These are phyloP conservation scores for Hippopotamyrus pictus DNA, from an alignment of 2,797 vertebrate genomes.

Conservation along the genomic window DNA sequence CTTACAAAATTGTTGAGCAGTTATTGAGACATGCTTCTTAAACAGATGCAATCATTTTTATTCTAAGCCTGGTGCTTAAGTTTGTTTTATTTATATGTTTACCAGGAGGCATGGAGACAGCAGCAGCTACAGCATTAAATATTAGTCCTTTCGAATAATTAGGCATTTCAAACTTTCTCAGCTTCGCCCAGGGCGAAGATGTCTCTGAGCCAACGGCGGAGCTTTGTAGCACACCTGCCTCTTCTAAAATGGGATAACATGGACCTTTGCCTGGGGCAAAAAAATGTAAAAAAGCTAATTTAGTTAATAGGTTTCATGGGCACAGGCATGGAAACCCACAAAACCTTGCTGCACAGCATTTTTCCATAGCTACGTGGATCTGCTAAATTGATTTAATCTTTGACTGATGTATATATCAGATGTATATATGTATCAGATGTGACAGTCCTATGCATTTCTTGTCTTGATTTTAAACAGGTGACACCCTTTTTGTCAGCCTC, in stretches of 20 bases:
- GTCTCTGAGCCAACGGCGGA: neutral
- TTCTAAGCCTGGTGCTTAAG: neutral
- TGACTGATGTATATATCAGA: neutral
- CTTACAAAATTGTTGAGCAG: neutral
- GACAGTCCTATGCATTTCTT: neutral
- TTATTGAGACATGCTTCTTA: neutral
- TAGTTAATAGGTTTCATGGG: neutral
- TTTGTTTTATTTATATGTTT: slow-evolving; percentile 11
- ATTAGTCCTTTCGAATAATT: neutral
- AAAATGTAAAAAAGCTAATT: neutral
- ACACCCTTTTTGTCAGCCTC: neutral
- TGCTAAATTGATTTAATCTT: neutral
- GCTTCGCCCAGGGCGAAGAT: neutral
- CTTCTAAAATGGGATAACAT: neutral
- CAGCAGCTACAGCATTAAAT: slow-evolving; percentile 1
- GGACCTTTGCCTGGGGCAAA: neutral
- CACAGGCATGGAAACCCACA: neutral
- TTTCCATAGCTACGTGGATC: neutral
- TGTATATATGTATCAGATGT: neutral
- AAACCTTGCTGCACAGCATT: neutral
- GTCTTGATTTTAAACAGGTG: neutral
- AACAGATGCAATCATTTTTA: neutral
- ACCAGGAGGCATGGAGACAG: neutral
- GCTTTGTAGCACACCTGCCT: slow-evolving; percentile 1
- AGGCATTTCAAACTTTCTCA: neutral